Conservation (phyloP, 2,113 vertebrate species). For the Pristiophorus japonicus region DNA sequence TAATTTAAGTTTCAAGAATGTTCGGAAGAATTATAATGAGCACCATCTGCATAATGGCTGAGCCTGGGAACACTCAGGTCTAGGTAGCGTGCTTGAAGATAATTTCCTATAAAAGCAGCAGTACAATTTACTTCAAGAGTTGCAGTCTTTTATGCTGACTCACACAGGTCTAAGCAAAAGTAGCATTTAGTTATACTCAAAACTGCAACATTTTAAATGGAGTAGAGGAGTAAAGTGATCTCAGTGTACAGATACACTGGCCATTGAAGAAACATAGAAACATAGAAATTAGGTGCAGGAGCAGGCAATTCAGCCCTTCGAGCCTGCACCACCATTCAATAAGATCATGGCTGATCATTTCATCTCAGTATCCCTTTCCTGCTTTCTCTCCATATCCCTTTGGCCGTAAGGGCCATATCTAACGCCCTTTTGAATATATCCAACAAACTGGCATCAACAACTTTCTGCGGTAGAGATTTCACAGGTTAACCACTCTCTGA, state of each 20-base stretch:
- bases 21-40: constrained; percentile 29
- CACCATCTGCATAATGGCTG: not conserved
- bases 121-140: not conserved
- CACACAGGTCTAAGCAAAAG: not conserved
- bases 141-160: not conserved
- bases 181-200: not conserved
- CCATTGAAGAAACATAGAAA: too few species aligned
- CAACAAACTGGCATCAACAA: too few species aligned
- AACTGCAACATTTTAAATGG: not conserved
- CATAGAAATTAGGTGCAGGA: too few species aligned
- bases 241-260: not conserved
- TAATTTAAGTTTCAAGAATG: constrained; percentile 4
- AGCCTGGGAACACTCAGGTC: not conserved
- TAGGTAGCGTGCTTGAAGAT: not conserved
- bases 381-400: too few species aligned
- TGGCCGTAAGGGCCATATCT: too few species aligned
- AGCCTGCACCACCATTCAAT: too few species aligned
- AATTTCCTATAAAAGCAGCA: not conserved
- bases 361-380: too few species aligned
- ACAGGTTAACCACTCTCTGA: too few species aligned
- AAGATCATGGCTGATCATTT: too few species aligned
- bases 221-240: not conserved
- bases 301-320: too few species aligned
- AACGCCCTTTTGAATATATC: too few species aligned
- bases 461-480: too few species aligned